phyloP scores from a whole-genome alignment of 2,888 invertebrate genomes.

The Euzophera pinguis region DNA sequence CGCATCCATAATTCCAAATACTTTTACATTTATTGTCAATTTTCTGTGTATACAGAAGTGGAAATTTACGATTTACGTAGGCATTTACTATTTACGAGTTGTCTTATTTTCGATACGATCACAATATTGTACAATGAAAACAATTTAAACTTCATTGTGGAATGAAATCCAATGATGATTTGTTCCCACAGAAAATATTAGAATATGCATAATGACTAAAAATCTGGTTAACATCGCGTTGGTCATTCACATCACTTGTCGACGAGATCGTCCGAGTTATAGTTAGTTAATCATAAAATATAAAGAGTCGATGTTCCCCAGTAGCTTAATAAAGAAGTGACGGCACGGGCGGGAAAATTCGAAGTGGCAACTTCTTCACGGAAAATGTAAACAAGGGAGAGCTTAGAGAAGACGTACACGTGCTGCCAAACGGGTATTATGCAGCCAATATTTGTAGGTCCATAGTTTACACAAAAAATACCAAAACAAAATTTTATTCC shows the following conservation, averaged over 20 bases:
- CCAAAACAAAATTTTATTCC: no score
- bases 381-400: background rate
- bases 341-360: conserved; percentile 30
- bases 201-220: background rate
- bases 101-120: no score
- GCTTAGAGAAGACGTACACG: no score
- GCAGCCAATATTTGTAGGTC: no score
- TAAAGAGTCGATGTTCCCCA: conserved; percentile 33
- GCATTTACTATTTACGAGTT: no score
- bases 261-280: background rate
- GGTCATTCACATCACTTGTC: background rate
- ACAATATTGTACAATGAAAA: no score
- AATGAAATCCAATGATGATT: background rate
- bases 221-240: background rate
- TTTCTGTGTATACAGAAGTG: no score
- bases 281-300: background rate
- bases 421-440: no score
- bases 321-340: conserved; percentile 46
- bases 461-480: no score
- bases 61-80: no score
- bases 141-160: background rate
- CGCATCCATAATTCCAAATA: no score
- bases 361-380: conserved; percentile 24
- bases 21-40: no score
- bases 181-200: background rate